Percentiles rank a stretch among this genome's conserved stretches.
phyloP scores from a whole-genome alignment of 2,797 vertebrate species.

The Benthosema pterotum region DNA sequence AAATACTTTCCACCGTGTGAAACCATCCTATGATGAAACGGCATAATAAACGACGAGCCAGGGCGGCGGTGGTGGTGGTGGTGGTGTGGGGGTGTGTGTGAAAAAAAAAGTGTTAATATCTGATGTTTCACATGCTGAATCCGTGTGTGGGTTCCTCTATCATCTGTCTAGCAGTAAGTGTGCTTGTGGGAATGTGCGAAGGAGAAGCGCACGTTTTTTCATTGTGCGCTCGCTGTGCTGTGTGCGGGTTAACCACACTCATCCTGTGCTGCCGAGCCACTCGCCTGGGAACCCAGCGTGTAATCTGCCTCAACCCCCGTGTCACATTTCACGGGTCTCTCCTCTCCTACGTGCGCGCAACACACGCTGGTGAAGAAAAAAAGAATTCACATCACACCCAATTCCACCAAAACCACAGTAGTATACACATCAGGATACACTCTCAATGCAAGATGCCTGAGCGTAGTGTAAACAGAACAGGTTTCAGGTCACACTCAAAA shows the following conservation, averaged over 20 bases:
- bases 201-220: constrained; percentile 56
- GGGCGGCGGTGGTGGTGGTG: too few relatives aligned
- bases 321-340: constrained; percentile 21
- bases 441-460: too few relatives aligned
- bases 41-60: constrained; percentile 32
- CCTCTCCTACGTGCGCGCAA: background rate
- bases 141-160: constrained; percentile 61
- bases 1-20: too few relatives aligned
- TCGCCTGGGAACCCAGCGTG: constrained; percentile 72
- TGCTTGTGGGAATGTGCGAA: constrained; percentile 52
- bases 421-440: too few relatives aligned
- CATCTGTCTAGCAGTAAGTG: constrained; percentile 52
- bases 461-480: too few relatives aligned
- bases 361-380: constrained; percentile 33
- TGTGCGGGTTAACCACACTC: constrained; percentile 72
- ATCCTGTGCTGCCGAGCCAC: constrained; percentile 80
- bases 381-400: too few relatives aligned
- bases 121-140: constrained; percentile 57
- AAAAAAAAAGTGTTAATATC: constrained; percentile 53
- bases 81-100: constrained; percentile 52
- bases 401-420: too few relatives aligned
- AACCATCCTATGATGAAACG: background rate
- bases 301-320: constrained; percentile 31
- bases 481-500: too few relatives aligned
- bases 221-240: constrained; percentile 34